phyloP scores from a whole-genome alignment of 2,113 vertebrate species.

The Microtus oregoni region DNA sequence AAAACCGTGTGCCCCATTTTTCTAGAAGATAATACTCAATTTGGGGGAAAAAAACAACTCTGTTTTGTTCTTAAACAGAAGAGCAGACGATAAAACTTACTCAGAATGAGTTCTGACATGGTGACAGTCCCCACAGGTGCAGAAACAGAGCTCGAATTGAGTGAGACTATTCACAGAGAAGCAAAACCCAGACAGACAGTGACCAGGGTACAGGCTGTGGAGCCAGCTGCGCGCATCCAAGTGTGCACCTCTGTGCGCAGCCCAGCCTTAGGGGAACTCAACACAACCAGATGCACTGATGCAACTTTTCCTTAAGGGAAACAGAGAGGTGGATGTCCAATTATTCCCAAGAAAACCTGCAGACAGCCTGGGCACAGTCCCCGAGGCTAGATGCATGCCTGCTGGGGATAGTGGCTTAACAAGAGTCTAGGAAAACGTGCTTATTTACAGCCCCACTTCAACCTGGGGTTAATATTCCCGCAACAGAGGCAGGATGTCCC shows the following conservation, averaged over 20 bases:
- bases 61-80: too few species aligned
- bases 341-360: constrained; percentile 36
- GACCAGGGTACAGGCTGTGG: fast-evolving
- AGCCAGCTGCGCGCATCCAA: fast-evolving
- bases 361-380: not conserved
- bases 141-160: not conserved
- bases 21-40: fast-evolving
- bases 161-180: not conserved
- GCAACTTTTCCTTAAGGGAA: constrained; percentile 59
- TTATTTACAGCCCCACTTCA: fast-evolving
- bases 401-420: not conserved
- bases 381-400: not conserved
- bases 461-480: not conserved
- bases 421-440: fast-evolving
- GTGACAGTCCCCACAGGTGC: too few species aligned
- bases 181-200: not conserved
- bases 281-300: constrained; percentile 28
- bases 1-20: fast-evolving
- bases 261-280: not conserved
- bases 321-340: not conserved
- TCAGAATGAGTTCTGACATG: constrained; percentile 74
- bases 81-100: constrained; percentile 38
- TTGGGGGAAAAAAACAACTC: fast-evolving
- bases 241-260: fast-evolving
- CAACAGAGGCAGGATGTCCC: fast-evolving